phyloP scores from a whole-genome alignment of 1,140 invertebrate genomes.

The Neotoxoptera formosana region DNA sequence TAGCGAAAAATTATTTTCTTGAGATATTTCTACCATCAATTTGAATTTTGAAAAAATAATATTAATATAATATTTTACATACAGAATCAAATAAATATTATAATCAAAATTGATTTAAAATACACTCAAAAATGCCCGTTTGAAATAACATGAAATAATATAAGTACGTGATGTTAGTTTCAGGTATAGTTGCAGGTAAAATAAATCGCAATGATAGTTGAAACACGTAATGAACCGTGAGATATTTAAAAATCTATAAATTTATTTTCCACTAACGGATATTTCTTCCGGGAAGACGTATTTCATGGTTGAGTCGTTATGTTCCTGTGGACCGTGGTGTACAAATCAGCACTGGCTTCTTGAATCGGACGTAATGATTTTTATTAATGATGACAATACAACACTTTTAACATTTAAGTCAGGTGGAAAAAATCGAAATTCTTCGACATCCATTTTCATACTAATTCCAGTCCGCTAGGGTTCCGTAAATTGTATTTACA shows the following conservation, averaged over 20 bases:
- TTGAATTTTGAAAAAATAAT: neutral
- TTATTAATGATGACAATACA: constrained; percentile 34
- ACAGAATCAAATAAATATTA: neutral
- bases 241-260: constrained; percentile 41
- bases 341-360: neutral
- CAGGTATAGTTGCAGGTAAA: neutral
- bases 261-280: neutral
- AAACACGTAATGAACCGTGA: constrained; percentile 33
- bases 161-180: neutral
- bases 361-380: constrained; percentile 17
- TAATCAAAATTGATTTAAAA: neutral
- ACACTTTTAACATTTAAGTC: constrained; percentile 22
- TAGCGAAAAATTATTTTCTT: neutral
- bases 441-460: neutral
- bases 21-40: neutral
- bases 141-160: neutral
- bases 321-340: neutral
- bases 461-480: neutral
- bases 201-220: neutral
- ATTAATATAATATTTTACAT: neutral
- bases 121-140: neutral
- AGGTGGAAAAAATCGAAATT: constrained; percentile 10
- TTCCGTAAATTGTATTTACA: neutral
- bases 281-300: constrained; percentile 20
- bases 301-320: constrained; percentile 18